Evolutionary conservation across 2,797 vertebrate genomes (phyloP).

Genomic region (Prunella strophiata): DNA sequence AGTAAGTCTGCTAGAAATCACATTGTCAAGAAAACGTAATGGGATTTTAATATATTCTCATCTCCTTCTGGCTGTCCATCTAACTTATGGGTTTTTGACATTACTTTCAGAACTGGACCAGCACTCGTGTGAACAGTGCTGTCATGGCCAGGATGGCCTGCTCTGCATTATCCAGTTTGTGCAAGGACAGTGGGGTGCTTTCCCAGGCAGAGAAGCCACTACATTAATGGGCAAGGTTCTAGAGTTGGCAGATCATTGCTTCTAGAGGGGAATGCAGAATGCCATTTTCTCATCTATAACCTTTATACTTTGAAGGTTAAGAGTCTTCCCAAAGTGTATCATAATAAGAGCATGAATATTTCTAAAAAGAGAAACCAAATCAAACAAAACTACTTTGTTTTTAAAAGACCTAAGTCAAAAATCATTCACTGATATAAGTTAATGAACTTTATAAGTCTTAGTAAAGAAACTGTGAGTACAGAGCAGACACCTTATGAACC

Average conservation of each 20-base stretch:
- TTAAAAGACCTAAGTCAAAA: neutral
- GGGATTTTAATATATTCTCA: neutral
- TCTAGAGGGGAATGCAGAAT: neutral
- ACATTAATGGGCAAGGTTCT: too few relatives aligned
- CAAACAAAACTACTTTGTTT: fast-evolving
- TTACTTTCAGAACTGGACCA: neutral
- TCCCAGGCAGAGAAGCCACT: neutral
- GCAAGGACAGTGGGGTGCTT: fast-evolving
- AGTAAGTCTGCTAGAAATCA: neutral
- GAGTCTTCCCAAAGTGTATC: neutral
- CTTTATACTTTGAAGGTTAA: neutral
- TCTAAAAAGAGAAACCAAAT: neutral
- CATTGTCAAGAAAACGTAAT: neutral
- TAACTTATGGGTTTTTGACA: neutral
- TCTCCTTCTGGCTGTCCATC: neutral
- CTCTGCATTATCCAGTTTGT: neutral
- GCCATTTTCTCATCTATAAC: neutral
- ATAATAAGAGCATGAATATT: neutral
- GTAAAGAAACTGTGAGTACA: neutral
- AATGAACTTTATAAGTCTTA: neutral
- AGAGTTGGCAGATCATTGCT: neutral
- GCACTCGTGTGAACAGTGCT: neutral
- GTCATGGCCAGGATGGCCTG: neutral
- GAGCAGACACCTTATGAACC: neutral
- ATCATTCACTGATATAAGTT: neutral